These are phyloP conservation scores for Cheilosia soror DNA, from an alignment of 2,888 invertebrate genomes.

Conservation along the genomic window DNA sequence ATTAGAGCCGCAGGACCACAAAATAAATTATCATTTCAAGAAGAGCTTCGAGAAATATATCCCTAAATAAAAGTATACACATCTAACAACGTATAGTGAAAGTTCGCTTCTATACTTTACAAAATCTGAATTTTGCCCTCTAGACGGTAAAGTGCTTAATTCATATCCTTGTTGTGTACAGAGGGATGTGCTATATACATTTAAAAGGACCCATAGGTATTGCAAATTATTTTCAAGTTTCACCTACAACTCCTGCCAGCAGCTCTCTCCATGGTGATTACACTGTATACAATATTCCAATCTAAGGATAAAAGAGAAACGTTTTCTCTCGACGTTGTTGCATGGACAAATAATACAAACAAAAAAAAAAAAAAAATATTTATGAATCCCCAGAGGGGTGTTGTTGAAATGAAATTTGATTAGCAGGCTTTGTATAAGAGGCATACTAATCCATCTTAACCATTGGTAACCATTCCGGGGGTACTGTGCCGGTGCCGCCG, in stretches of 20 bases:
- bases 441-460: conserved; percentile 72
- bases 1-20: conserved; percentile 72
- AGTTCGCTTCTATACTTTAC: conserved; percentile 55
- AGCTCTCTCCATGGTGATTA: background rate
- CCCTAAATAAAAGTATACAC: conserved; percentile 22
- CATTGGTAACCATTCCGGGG: conserved; percentile 59
- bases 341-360: background rate
- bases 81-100: background rate
- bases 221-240: conserved; percentile 69
- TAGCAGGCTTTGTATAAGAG: conserved; percentile 71
- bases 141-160: conserved; percentile 56
- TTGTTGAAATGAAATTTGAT: conserved; percentile 74
- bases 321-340: conserved; percentile 5
- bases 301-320: conserved; percentile 63
- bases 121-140: conserved; percentile 70
- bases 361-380: conserved; percentile 20
- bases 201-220: conserved; percentile 71
- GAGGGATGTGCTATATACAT: conserved; percentile 38
- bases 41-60: conserved; percentile 38
- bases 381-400: conserved; percentile 70
- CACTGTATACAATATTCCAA: conserved; percentile 5
- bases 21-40: conserved; percentile 73
- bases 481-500: background rate
- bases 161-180: conserved; percentile 4
- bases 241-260: conserved; percentile 23